Evolutionary conservation across 2,888 invertebrate genomes (phyloP), one percentile per base, ranked within the genome.

Genomic region (Monochamus alternatus): DNA sequence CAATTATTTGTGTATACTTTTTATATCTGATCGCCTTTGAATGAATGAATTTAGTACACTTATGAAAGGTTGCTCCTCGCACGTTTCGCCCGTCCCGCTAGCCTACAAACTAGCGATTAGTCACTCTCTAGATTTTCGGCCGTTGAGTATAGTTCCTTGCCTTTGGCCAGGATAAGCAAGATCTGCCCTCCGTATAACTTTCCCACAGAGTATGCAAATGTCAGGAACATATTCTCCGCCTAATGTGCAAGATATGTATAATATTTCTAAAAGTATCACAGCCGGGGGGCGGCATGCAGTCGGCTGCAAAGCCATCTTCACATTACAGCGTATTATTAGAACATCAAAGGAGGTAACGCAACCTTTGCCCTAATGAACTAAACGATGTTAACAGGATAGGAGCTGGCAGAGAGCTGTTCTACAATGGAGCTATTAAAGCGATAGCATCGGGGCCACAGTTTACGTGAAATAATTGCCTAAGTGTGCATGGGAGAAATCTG

Each of bases 271-370:
- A 55, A 38, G n/a, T 22, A 52, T 31, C 44, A 66, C 32, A 52
- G 32, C 55, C 31, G 12, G 5, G 14, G 51, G 38, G 55, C 22
- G 68, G 43, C 58, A 38, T 14, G 14, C 38, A 68, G 38, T 32
- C 43, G 10, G 58, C n/a, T 58, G 68, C 44, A 55, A 58, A 68
- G 58, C 43, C 38, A 4, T 43, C 38, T 32, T 38, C 43, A 12
- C 14, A 38, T 62, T 62, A 62, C 38, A 10, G 38, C 14, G 7
- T 14, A 55, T 14, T 51, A 67, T 67, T 55, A 43, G 38, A 68
- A 58, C 58, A 55, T 68, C 68, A 68, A 68, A 68, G 68, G 68
- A 38, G 55, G 31, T 55, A 68, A n/a, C 55, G 38, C 38, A 68
- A 68, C 55, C 68, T 55, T 68, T 58, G 55, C 68, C 31, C 32